Conservation (phyloP, 1,140 invertebrate genomes). For the Steinernema khuongi region DNA sequence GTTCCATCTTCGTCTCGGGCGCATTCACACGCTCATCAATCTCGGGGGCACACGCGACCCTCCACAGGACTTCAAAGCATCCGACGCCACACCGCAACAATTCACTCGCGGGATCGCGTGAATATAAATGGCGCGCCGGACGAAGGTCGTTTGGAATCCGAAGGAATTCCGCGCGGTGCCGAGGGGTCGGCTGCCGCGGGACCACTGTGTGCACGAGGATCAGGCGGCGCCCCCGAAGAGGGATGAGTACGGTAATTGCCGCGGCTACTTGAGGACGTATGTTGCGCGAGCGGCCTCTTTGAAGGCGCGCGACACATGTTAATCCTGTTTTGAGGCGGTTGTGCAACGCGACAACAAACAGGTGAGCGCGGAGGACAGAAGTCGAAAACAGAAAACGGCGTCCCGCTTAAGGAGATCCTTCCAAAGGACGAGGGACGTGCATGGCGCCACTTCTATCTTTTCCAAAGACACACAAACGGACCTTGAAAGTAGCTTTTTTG, state of each 20-base stretch:
- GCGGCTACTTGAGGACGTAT: background rate
- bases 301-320: background rate
- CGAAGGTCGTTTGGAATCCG: background rate
- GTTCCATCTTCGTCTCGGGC: too few species aligned
- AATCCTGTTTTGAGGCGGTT: background rate
- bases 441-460: too few species aligned
- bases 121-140: background rate
- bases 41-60: slow-evolving; percentile 7
- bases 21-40: slow-evolving; percentile 14
- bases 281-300: slow-evolving; percentile 3
- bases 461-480: too few species aligned
- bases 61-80: background rate
- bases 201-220: too few species aligned
- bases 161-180: background rate
- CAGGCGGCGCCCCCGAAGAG: background rate
- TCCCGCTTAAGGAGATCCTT: too few species aligned
- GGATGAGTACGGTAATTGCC: background rate
- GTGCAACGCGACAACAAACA: background rate
- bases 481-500: too few species aligned
- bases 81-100: slow-evolving; percentile 8
- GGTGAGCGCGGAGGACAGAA: background rate
- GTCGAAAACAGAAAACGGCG: too few species aligned
- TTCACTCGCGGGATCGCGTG: background rate
- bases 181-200: too few species aligned
- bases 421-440: too few species aligned